phyloP scores from a whole-genome alignment of 2,888 invertebrate genomes.

The Schizaphis graminum region DNA sequence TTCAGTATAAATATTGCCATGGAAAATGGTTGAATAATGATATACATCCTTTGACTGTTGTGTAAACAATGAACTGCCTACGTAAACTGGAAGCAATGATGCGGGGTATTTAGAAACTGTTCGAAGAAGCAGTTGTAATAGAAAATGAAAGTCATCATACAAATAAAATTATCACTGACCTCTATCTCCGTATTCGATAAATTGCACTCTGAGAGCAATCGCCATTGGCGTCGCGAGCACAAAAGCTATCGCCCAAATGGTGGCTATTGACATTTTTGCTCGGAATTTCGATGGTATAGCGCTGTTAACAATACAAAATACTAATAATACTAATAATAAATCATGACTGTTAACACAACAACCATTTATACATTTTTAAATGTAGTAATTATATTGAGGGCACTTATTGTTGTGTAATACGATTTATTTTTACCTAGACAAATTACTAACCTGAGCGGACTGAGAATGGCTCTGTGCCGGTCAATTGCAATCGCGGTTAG shows the following conservation, averaged over 20 bases:
- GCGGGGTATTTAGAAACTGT: neutral
- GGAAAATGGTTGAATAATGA: neutral
- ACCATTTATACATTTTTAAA: neutral
- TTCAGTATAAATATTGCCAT: neutral
- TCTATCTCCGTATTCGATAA: constrained; percentile 70
- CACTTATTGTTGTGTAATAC: neutral
- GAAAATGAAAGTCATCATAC: neutral
- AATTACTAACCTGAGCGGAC: constrained; percentile 78
- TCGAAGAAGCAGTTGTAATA: neutral
- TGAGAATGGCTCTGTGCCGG: constrained; percentile 83
- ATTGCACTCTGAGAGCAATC: constrained; percentile 75
- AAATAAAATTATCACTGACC: constrained; percentile 66
- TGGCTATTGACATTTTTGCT: constrained; percentile 80
- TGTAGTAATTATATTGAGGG: neutral
- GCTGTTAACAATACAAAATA: constrained; percentile 71
- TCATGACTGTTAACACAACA: neutral
- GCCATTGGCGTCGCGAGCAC: constrained; percentile 81
- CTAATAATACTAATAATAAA: neutral
- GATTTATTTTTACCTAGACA: neutral
- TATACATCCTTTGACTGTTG: neutral
- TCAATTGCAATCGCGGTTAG: constrained; percentile 89
- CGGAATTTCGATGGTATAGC: constrained; percentile 81
- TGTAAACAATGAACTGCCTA: neutral
- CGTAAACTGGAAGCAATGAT: neutral
- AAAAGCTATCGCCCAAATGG: constrained; percentile 82